Evolutionary conservation across 2,888 invertebrate species (phyloP), one percentile per base, ranked within the genome.

Genomic region (Drosophila quinaria): DNA sequence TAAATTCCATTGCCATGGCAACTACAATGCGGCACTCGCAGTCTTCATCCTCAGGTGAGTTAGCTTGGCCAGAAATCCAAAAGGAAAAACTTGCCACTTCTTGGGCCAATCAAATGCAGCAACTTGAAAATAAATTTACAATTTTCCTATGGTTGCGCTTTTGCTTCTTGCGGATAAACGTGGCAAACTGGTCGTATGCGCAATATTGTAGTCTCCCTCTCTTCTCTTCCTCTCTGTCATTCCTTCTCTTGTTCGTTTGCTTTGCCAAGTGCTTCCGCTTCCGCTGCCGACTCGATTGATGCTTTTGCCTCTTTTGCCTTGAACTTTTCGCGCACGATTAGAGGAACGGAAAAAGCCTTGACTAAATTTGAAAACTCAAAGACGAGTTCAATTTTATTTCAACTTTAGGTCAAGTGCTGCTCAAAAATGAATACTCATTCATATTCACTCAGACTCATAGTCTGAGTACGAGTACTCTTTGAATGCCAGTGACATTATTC

Each of bases 1-100:
- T 97, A 92, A 97, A 95, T 93, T 96, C 97, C 89, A 97, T 97
- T 92, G 97, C 96, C 92, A 97, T 97, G 97, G 92, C 91, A 96
- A 92, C 93, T 70, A 96, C 95, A 74, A 94, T 95, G 93, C 94
- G 95, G 88, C 95, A 95, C 90, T 95, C 95, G 91, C 94, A 94
- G 89, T 95, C 95, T 92, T 94, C 95, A 91, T 95, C 96, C 90
- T 96, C 96, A 90, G 96, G 96, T 94, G 94, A 94, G 95, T 94
- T 55, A 46, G 41, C 19, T 13, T 13, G n/a, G 56, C 22, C 33
- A 22, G 19, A 1, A 35, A 39, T 17, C 9, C 22, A 13, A 42
- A 51, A 11, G 51, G 10, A 3, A 51, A 10, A 25, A 25, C 29
- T 55, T 31, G 37, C n/a, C 31, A 31, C 11, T 15, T 51, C 29